These are phyloP conservation scores for Lampris incognitus DNA, from an alignment of 2,113 vertebrate species.

Conservation along the genomic window DNA sequence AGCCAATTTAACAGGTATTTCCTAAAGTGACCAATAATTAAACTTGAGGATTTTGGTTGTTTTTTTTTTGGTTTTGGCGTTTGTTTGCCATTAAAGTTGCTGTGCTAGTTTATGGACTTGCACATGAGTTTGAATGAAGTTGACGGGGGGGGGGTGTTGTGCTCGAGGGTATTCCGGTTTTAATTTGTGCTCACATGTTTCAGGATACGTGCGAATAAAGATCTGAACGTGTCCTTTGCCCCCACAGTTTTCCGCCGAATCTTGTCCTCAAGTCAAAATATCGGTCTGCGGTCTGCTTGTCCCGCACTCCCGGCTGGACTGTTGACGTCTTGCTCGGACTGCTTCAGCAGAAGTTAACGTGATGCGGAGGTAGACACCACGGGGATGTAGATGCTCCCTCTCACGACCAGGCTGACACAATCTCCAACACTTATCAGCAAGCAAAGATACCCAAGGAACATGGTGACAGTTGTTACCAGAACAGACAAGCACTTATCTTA, in stretches of 20 bases:
- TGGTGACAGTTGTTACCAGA: constrained; percentile 1
- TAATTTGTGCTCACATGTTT: background rate
- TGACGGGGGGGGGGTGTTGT: background rate
- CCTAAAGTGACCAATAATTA: background rate
- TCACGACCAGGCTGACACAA: background rate
- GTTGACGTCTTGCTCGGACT: too few relatives aligned
- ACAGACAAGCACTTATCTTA: constrained; percentile 3
- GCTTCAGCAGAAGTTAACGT: too few relatives aligned
- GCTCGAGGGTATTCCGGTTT: background rate
- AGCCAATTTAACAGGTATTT: background rate
- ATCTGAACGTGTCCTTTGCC: constrained; percentile 11
- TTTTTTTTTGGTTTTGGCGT: too few relatives aligned
- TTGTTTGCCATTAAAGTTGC: background rate
- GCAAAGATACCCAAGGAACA: background rate
- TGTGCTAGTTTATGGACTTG: constrained; percentile 8
- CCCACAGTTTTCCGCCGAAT: too few relatives aligned
- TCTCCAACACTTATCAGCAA: background rate
- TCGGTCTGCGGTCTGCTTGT: too few relatives aligned
- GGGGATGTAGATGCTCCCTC: constrained; percentile 44
- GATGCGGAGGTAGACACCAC: too few relatives aligned
- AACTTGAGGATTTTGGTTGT: too few relatives aligned
- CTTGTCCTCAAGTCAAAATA: too few relatives aligned
- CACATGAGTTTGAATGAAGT: constrained; percentile 32
- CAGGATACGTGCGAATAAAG: background rate
- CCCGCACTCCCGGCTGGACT: too few relatives aligned